A percentile compares a stretch with the other conserved stretches of the same genome.
phyloP scores from a whole-genome alignment of 2,797 vertebrate genomes.

The Pipistrellus nathusii region DNA sequence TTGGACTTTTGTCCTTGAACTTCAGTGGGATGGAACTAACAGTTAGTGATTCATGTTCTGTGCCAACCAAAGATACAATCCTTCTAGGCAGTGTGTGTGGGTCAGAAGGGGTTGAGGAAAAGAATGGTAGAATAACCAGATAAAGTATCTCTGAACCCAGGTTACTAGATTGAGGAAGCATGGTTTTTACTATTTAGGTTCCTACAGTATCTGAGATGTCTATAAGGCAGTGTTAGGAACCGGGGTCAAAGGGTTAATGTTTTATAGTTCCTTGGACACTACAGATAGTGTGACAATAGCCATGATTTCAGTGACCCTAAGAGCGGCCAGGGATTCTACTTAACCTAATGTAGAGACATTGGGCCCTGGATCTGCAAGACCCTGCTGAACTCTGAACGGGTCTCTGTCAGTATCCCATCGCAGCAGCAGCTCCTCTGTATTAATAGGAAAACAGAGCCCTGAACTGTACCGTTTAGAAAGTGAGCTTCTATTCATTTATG shows the following conservation, averaged over 20 bases:
- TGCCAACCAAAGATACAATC: background rate
- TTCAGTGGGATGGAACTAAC: background rate
- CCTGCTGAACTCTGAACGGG: background rate
- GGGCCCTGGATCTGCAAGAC: background rate
- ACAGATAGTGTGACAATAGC: background rate
- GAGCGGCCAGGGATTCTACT: background rate
- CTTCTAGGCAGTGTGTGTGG: background rate
- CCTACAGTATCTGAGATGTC: background rate
- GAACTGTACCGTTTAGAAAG: background rate
- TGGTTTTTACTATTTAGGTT: background rate
- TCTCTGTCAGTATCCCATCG: background rate
- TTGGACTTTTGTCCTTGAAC: background rate
- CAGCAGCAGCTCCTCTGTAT: background rate
- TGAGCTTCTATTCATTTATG: background rate
- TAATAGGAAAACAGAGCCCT: background rate
- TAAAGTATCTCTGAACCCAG: background rate
- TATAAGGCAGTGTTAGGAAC: background rate
- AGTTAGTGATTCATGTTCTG: background rate
- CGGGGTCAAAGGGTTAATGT: background rate
- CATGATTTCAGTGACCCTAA: background rate
- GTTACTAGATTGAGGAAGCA: background rate
- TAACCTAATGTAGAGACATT: background rate
- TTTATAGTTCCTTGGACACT: background rate
- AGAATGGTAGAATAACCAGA: background rate
- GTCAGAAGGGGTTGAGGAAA: background rate